Conservation (phyloP, 2,113 vertebrate species). For the Chauna torquata region DNA sequence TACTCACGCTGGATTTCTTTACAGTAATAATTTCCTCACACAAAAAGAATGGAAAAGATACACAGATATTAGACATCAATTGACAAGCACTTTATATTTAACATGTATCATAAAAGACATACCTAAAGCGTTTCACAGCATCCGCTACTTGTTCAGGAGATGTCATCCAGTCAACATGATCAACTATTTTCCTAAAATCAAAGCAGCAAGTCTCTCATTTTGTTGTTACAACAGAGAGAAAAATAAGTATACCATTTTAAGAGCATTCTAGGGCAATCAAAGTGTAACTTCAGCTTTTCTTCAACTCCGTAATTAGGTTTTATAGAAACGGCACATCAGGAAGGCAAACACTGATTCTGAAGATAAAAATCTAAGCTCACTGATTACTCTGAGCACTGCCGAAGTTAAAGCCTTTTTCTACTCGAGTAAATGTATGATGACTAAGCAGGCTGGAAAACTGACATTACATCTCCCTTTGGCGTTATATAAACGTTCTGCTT, state of each 20-base stretch:
- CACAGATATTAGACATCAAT: background rate
- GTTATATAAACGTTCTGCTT: background rate
- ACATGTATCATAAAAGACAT: background rate
- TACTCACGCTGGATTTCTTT: background rate
- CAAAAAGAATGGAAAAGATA: background rate
- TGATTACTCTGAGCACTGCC: background rate
- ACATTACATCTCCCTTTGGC: background rate
- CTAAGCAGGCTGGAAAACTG: background rate
- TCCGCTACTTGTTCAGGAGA: conserved; percentile 98
- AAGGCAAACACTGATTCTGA: background rate
- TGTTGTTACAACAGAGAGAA: background rate
- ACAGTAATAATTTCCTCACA: background rate
- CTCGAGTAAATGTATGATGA: background rate
- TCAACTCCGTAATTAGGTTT: background rate
- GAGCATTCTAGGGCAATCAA: background rate
- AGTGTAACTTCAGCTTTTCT: background rate
- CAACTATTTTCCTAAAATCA: conserved; percentile 93
- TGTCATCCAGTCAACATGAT: conserved; percentile 97
- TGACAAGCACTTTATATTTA: background rate
- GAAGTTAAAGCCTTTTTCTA: background rate
- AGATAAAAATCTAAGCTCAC: background rate
- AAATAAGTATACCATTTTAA: background rate
- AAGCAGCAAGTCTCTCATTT: background rate
- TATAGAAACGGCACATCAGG: background rate
- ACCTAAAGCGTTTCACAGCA: conserved; percentile 98